Evolutionary conservation across 2,797 vertebrate genomes (phyloP), one percentile per base, ranked within the genome.

Genomic region (Podarcis siculus): DNA sequence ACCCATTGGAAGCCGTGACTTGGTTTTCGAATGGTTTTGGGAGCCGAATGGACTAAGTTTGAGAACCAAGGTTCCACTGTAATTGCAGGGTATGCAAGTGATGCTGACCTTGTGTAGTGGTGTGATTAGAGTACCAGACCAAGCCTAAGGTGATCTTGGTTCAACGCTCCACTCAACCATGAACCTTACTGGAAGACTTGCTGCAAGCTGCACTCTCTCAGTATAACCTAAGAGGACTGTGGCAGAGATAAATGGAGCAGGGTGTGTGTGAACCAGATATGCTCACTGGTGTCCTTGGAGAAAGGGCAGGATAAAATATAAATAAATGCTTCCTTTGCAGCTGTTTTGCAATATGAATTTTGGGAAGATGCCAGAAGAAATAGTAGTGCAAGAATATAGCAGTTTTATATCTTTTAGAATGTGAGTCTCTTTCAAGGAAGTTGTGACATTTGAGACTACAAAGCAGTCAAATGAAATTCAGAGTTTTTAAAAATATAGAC

Each of bases 401-500:
- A 30, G 55, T 25, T 45, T 19, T 72, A 15, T 79, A 86, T 72
- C 27, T 7, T n/a, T 21, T 82, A 77, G 19, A 83, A 71, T 69
- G 27, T 61, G 73, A 83, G 19, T 83, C 25, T 85, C 25, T 85
- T 79, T 49, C 39, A 79, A 81, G 27, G 45, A 81, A 17, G 32
- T 39, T 78, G 49, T 71, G 10, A n/a, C 81, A 58, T 25, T 69
- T 78, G 19, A 88, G 37, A 49, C 25, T 17, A 71, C n/a, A 6
- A 10, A 64, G 45, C 7, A 83, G 39, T 64, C 78, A 32, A 73
- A 49, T 85, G 4, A 5, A 73, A 67, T 42, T 64, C 45, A 55
- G 58, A 35, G 55, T 39, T 55, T 49, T 66, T 75, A 67, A n/a
- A 5, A 42, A 81, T n/a, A 92, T 90, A 79, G 75, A 67, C 76